Base-by-base conservation (phyloP, 1,140 invertebrate species). In the Trinorchestia longiramus region DNA sequence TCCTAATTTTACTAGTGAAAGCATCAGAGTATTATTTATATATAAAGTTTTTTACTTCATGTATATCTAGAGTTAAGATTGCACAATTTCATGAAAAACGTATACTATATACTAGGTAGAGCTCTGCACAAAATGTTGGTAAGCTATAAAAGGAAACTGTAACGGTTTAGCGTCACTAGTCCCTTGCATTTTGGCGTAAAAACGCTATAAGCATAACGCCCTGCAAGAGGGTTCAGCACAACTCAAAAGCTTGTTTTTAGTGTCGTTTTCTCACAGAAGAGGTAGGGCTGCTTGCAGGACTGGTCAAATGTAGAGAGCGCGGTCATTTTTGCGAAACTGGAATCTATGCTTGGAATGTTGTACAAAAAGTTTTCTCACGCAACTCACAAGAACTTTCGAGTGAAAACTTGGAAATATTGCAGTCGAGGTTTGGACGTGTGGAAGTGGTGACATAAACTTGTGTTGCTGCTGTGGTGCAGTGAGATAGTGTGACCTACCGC, bases 341-440 rank as follows among this genome's bases (percentile, higher is more conserved):
- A 94, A 94, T 94, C 92, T 47, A 45, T 94, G 92, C 92, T 94
- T 94, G 92, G 92, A 94, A 94, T 94, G 43, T 47, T 40, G 0
- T 47, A 47, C 43, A 94, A 94, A 94, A 94, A 94, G 92, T 23
- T 44, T 94, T 94, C 92, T 45, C 92, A 94, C 92, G 92, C 92
- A 43, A 47, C 43, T 28, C 44, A 40, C 6, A 23, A 42, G 43
- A 6, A 90, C 47, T 94, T 94, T 94, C 1, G 44, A 44, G 92
- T 44, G 43, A n/a, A 94, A 94, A 94, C 43, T 43, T 94, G 43
- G 44, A 94, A 94, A 19, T 94, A 94, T 94, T 94, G 19, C 92
- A 94, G 92, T 94, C 15, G 43, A 40, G 41, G 17, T 94, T 8
- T 11, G 17, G 44, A 45, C 44, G 43, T 44, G 23, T 42, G 36